phyloP scores from a whole-genome alignment of 2,888 invertebrate genomes.

The Drosophila aldrichi region DNA sequence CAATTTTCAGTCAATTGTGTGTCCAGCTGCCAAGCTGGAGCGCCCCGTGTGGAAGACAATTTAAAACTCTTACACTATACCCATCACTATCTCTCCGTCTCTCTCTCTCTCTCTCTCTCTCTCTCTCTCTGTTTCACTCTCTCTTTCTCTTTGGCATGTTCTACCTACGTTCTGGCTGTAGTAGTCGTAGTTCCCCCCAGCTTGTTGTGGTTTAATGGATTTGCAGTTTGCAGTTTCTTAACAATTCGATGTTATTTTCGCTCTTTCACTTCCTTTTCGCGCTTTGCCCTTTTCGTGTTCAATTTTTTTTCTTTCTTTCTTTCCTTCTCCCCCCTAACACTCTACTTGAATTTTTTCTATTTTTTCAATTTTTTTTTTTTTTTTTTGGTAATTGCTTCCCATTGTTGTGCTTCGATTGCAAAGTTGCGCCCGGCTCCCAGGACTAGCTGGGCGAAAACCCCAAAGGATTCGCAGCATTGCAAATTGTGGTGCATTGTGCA shows the following conservation, averaged over 20 bases:
- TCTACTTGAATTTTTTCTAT: constrained; percentile 37
- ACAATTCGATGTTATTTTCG: constrained; percentile 79
- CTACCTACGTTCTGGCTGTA: constrained; percentile 14
- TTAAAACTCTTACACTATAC: constrained; percentile 24
- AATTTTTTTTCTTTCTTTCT: constrained; percentile 8
- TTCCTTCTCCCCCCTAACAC: constrained; percentile 9
- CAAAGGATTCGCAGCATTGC: constrained; percentile 49
- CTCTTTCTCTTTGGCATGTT: not conserved
- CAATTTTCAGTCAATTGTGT: constrained; percentile 76
- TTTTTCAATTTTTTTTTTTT: constrained; percentile 10
- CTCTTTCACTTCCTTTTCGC: constrained; percentile 69
- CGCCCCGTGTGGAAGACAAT: constrained; percentile 32
- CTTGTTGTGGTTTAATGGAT: constrained; percentile 82
- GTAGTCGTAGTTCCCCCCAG: constrained; percentile 30
- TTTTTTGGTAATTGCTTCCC: constrained; percentile 76
- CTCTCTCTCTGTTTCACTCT: not conserved
- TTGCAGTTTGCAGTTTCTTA: constrained; percentile 81
- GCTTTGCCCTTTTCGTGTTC: constrained; percentile 76
- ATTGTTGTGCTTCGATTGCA: constrained; percentile 74
- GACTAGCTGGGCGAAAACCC: constrained; percentile 25
- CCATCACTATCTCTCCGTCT: not conserved
- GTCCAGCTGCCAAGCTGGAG: constrained; percentile 25
- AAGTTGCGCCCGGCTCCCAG: constrained; percentile 43
- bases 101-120: constrained; percentile 6
- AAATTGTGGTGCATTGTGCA: constrained; percentile 56